Conservation (phyloP, 64 coral and sea anemone genomes). For the Trachythela sp. region DNA sequence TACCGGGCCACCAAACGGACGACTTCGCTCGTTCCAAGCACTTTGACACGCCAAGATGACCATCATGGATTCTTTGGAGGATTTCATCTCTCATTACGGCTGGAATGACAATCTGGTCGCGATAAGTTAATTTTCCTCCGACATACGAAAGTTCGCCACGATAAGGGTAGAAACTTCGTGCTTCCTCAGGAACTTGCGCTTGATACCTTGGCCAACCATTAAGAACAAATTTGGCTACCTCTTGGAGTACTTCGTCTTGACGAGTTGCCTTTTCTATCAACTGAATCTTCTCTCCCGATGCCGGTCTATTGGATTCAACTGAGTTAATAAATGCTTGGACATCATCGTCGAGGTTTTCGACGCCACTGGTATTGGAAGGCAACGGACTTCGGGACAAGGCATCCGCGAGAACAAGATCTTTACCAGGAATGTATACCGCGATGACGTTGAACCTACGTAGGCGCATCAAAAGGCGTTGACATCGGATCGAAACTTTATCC, state of each 20-base stretch:
- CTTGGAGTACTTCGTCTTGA: background rate
- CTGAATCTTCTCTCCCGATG: background rate
- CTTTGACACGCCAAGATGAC: conserved; percentile 27
- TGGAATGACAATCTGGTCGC: conserved; percentile 8
- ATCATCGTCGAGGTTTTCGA: background rate
- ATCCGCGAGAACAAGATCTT: conserved; percentile 19
- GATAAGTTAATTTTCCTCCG: conserved; percentile 20
- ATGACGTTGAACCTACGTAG: conserved; percentile 11
- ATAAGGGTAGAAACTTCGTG: background rate
- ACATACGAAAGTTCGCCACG: conserved; percentile 11
- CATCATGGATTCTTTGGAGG: conserved; percentile 27
- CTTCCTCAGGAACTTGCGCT: background rate
- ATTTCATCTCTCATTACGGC: background rate
- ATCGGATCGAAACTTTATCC: background rate
- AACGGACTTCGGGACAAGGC: conserved; percentile 1
- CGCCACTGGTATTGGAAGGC: background rate
- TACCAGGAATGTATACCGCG: background rate
- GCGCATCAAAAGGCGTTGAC: background rate
- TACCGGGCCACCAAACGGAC: conserved; percentile 23
- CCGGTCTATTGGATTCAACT: background rate
- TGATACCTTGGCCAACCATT: conserved; percentile 34
- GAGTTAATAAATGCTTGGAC: conserved; percentile 21
- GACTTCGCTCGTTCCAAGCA: background rate
- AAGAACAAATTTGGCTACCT: background rate
- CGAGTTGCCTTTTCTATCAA: background rate